Evolutionary conservation across 2,113 vertebrate genomes (phyloP), one percentile per base, ranked within the genome.

Genomic region (Actinemys pallida): DNA sequence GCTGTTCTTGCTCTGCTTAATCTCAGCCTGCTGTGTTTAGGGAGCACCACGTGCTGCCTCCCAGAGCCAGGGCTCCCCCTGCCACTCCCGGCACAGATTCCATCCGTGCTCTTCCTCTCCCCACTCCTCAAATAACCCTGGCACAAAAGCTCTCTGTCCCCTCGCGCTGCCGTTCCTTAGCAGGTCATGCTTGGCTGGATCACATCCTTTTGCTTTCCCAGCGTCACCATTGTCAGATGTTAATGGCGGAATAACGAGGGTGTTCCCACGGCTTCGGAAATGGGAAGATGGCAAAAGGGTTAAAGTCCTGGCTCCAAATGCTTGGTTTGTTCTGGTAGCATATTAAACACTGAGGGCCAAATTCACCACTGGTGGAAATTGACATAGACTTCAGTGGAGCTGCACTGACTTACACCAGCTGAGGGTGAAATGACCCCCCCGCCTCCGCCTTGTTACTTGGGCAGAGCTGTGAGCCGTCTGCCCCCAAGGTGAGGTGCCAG

Each of bases 81-180:
- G 72, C 35, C 2, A 0, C 27, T 8, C 56, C 80, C 69, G 47
- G 42, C 27, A 2, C 65, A 35, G 31, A 12, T n/a, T 86, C 87
- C 62, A 14, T 62, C 1, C 0, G 24, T 11, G 52, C 31, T 27
- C 35, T 92, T 81, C 56, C 50, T 78, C 57, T 19, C 65, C 22
- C 13, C 24, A 39, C 14, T 14, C n/a, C 52, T 27, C 2, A 1
- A 12, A 82, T 10, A 3, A 22, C 35, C 62, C 81, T 59, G 53
- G 75, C 89, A 81, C 89, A 94, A 88, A 92, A 80, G 2, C 65
- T 91, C 29, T 90, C n/a, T 76, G 79, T 85, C 90, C 91, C 6
- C 78, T 90, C 59, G 57, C 10, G 56, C n/a, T 50, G 80, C 47
- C 79, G 3, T 81, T 88, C 79, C 4, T 72, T 62, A 8, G 79